phyloP scores from a whole-genome alignment of 2,797 vertebrate species.

The Gymnoscopelus microlampas region DNA sequence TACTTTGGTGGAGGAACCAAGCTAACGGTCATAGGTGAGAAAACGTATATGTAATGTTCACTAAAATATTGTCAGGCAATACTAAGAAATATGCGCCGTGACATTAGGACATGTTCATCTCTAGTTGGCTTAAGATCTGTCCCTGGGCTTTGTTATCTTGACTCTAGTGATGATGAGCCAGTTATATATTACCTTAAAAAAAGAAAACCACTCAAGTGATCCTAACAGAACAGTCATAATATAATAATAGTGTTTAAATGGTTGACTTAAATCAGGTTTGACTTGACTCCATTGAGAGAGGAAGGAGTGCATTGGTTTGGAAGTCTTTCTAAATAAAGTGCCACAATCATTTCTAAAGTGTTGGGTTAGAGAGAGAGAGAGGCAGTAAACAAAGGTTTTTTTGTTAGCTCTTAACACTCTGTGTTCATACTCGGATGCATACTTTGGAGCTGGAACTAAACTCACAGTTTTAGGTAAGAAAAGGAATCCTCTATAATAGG shows the following conservation, averaged over 20 bases:
- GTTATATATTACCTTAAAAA: too few species aligned
- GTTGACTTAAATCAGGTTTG: background rate
- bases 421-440: constrained; percentile 56
- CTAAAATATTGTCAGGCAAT: too few species aligned
- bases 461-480: constrained; percentile 81
- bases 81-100: too few species aligned
- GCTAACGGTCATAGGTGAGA: constrained; percentile 79
- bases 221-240: too few species aligned
- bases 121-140: too few species aligned
- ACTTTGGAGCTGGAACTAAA: constrained; percentile 78
- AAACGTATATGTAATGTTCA: background rate
- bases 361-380: background rate
- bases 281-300: background rate
- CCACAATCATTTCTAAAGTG: background rate
- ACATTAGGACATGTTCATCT: too few species aligned
- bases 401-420: constrained; percentile 35
- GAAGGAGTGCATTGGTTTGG: background rate
- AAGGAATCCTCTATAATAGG: background rate
- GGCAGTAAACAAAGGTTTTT: constrained; percentile 17
- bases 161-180: background rate
- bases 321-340: background rate
- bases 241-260: background rate
- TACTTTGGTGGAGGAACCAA: constrained; percentile 72
- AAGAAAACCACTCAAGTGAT: too few species aligned
- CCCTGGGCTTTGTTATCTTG: background rate